phyloP scores from a whole-genome alignment of 2,113 vertebrate genomes.

The Pristiophorus japonicus region DNA sequence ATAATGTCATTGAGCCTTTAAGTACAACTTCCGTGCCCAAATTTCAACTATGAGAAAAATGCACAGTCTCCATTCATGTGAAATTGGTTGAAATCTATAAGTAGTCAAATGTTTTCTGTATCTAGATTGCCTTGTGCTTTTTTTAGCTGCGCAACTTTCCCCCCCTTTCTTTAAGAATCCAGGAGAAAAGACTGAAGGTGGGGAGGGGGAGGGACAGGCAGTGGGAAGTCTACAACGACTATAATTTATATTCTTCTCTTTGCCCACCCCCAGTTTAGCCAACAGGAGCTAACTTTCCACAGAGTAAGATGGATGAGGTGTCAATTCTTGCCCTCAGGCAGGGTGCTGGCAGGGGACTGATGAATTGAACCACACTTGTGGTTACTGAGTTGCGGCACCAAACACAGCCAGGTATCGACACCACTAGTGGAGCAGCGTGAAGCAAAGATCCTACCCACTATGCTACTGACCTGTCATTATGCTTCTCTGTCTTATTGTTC shows the following conservation, averaged over 20 bases:
- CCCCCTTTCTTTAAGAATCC: no score
- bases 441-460: not conserved
- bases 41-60: not conserved
- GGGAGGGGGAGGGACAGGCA: not conserved
- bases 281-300: not conserved
- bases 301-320: conserved; percentile 32
- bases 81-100: not conserved
- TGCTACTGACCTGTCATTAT: not conserved
- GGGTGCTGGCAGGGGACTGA: not conserved
- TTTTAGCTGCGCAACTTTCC: not conserved
- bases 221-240: not conserved
- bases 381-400: not conserved
- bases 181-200: no score
- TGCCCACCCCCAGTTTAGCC: not conserved
- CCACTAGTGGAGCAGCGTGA: not conserved
- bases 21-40: not conserved
- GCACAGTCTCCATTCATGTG: not conserved
- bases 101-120: not conserved
- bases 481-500: not conserved
- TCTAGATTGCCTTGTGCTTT: not conserved
- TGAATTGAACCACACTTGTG: not conserved
- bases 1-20: not conserved
- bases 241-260: not conserved
- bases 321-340: conserved; percentile 6
- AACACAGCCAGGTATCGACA: not conserved